phyloP scores from a whole-genome alignment of 1,140 invertebrate genomes.

The Gryon sp. region DNA sequence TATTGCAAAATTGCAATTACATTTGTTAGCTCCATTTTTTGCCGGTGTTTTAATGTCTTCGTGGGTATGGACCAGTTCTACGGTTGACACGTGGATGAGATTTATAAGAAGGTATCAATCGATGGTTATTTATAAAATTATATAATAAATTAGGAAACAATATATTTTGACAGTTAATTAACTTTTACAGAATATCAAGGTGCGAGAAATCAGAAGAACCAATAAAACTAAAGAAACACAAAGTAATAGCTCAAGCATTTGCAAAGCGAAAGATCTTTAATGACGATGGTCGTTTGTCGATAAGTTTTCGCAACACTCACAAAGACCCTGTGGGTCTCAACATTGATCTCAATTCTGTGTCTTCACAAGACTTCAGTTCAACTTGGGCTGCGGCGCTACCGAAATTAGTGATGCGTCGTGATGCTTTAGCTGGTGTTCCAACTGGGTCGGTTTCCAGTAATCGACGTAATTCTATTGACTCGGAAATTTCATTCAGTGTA shows the following conservation, averaged over 20 bases:
- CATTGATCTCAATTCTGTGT: slow-evolving; percentile 89
- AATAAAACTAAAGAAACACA: slow-evolving; percentile 90
- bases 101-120: slow-evolving; percentile 91
- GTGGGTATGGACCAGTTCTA: slow-evolving; percentile 94
- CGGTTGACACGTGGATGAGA: slow-evolving; percentile 89
- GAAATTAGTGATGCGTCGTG: slow-evolving; percentile 89
- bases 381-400: slow-evolving; percentile 94
- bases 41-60: slow-evolving; percentile 93
- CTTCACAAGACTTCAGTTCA: slow-evolving; percentile 87
- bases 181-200: slow-evolving; percentile 78
- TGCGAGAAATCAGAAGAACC: slow-evolving; percentile 86
- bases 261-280: slow-evolving; percentile 92
- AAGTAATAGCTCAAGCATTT: slow-evolving; percentile 94
- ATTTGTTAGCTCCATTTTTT: slow-evolving; percentile 90
- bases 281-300: slow-evolving; percentile 89
- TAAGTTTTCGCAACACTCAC: slow-evolving; percentile 90
- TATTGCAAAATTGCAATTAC: slow-evolving; percentile 88
- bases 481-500: slow-evolving; percentile 89
- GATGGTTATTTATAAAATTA: too few species aligned
- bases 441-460: slow-evolving; percentile 83
- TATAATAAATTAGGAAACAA: not conserved
- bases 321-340: slow-evolving; percentile 94
- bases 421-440: slow-evolving; percentile 84
- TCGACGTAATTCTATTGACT: slow-evolving; percentile 84
- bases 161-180: slow-evolving; percentile 5